Percentiles rank a stretch among this genome's conserved stretches.
Conservation (phyloP, 2,888 invertebrate genomes). For the Hyles lineata region DNA sequence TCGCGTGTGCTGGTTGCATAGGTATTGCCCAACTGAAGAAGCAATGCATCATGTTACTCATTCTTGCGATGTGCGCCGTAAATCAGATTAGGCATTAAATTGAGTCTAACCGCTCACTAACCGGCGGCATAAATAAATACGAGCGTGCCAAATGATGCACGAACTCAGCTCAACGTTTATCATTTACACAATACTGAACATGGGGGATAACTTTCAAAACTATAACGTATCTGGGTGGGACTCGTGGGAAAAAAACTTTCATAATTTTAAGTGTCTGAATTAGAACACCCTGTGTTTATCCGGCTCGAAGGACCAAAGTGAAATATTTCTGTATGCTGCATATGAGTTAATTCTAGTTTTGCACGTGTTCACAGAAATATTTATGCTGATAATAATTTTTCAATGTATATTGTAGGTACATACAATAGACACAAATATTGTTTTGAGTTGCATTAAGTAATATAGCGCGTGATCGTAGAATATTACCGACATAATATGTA, state of each 20-base stretch:
- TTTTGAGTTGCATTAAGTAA: no score
- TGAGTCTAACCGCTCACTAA: conserved; percentile 67
- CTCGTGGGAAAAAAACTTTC: conserved; percentile 21
- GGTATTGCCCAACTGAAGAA: conserved; percentile 32
- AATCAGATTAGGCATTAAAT: conserved; percentile 76
- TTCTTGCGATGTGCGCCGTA: conserved; percentile 49
- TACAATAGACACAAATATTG: no score
- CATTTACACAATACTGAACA: conserved; percentile 62
- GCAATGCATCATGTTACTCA: conserved; percentile 43
- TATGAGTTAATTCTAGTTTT: no score
- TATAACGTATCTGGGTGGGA: conserved; percentile 4
- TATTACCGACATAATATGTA: neutral
- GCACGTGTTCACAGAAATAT: neutral
- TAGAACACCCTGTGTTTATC: neutral
- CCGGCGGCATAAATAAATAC: conserved; percentile 73
- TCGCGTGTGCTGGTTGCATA: neutral
- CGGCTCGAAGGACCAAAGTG: conserved; percentile 5
- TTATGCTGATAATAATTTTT: no score
- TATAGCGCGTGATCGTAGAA: no score
- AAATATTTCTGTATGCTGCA: neutral
- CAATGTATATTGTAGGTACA: no score
- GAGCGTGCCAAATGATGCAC: conserved; percentile 75
- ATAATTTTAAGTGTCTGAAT: neutral
- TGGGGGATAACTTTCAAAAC: conserved; percentile 33
- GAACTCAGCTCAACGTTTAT: conserved; percentile 61